Evolutionary conservation across 2,888 invertebrate species (phyloP).

Genomic region (Ochlodes sylvanus): DNA sequence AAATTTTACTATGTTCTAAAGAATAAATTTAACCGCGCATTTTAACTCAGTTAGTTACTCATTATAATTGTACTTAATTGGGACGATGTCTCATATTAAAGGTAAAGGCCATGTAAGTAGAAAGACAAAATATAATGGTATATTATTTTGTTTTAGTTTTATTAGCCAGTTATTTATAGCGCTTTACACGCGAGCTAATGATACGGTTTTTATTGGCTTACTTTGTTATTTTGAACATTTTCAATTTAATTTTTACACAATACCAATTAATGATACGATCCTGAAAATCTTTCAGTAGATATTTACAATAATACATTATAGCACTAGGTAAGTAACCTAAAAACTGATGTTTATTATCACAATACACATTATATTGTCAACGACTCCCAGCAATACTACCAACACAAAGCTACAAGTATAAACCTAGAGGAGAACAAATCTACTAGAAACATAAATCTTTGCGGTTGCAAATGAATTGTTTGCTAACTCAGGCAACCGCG

Average conservation of each 20-base stretch:
- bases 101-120: neutral
- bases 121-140: neutral
- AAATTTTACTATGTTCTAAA: no score
- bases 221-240: neutral
- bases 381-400: neutral
- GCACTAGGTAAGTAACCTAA: no score
- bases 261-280: no score
- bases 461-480: slow-evolving; percentile 69
- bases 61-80: no score
- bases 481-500: slow-evolving; percentile 59
- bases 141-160: neutral
- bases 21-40: no score
- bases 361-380: neutral
- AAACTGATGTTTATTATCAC: no score
- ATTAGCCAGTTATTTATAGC: neutral
- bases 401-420: slow-evolving; percentile 9
- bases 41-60: no score
- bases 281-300: no score
- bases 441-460: slow-evolving; percentile 59
- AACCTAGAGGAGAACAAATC: slow-evolving; percentile 46
- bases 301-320: no score
- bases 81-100: no score
- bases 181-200: neutral
- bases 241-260: neutral
- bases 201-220: neutral